Conservation (phyloP, 2,797 vertebrate genomes). For the Cacajao melanocephalus region DNA sequence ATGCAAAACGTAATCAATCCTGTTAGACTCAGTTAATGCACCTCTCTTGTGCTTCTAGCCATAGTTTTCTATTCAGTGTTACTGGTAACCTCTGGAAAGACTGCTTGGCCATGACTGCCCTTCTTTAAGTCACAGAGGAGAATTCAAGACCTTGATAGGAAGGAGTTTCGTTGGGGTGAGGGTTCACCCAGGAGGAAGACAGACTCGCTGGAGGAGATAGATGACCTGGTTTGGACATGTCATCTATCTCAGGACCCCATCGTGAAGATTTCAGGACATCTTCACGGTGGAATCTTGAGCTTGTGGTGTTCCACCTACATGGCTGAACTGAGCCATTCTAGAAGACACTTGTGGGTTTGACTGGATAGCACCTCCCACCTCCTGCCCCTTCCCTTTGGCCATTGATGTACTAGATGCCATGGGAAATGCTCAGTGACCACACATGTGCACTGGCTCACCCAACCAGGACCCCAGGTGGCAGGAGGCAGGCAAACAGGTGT, state of each 20-base stretch:
- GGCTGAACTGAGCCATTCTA: neutral
- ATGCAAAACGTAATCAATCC: neutral
- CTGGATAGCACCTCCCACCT: neutral
- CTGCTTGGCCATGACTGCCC: no score
- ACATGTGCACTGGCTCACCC: neutral
- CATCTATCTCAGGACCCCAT: no score
- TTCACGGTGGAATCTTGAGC: neutral
- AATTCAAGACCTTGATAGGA: neutral
- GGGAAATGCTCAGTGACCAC: neutral
- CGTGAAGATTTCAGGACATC: no score
- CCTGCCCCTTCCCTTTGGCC: neutral
- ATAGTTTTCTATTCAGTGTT: neutral
- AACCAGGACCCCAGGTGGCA: neutral
- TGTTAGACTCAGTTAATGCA: no score
- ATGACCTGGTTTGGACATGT: neutral
- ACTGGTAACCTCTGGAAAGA: neutral
- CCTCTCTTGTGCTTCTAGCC: neutral
- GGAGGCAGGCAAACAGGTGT: neutral
- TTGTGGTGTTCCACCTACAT: rapidly evolving
- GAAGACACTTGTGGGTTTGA: neutral
- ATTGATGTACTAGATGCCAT: neutral
- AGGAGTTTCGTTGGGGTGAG: neutral
- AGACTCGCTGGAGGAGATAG: neutral
- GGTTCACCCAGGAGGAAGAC: neutral
- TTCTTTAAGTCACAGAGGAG: neutral